Evolutionary conservation across 2,797 vertebrate genomes (phyloP).

Genomic region (Poecilia wingei): DNA sequence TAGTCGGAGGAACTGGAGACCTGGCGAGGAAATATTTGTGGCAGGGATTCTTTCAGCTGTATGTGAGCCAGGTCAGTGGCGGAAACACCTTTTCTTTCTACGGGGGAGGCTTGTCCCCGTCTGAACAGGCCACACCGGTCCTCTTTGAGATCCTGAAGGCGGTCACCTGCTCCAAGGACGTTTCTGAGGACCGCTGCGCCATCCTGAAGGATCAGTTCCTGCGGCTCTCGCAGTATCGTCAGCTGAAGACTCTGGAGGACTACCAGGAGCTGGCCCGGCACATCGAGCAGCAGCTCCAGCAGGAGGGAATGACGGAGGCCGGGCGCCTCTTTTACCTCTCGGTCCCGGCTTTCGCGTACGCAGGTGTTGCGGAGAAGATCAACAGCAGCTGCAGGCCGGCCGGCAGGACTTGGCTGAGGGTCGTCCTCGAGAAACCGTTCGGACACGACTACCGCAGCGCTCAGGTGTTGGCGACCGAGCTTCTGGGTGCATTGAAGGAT

Average conservation of each 20-base stretch:
- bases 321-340: constrained; percentile 96
- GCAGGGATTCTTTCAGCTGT: constrained; percentile 94
- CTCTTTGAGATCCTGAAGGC: constrained; percentile 87
- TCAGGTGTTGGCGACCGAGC: constrained; percentile 83
- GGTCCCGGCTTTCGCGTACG: constrained; percentile 91
- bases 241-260: constrained; percentile 83
- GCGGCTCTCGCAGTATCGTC: constrained; percentile 85
- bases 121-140: constrained; percentile 74
- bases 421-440: constrained; percentile 97
- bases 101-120: constrained; percentile 80
- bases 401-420: constrained; percentile 85
- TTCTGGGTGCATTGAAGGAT: constrained; percentile 85
- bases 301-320: constrained; percentile 84
- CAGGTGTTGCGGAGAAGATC: constrained; percentile 87
- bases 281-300: constrained; percentile 76
- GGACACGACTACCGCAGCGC: constrained; percentile 90
- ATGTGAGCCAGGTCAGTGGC: constrained; percentile 82
- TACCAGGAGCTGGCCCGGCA: constrained; percentile 82
- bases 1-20: constrained; percentile 93
- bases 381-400: constrained; percentile 87
- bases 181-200: constrained; percentile 79
- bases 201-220: constrained; percentile 90
- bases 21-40: constrained; percentile 95
- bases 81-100: constrained; percentile 92
- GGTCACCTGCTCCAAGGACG: constrained; percentile 80